Evolutionary conservation across 2,888 invertebrate genomes (phyloP).

Genomic region (Sinohyriopsis cumingii): DNA sequence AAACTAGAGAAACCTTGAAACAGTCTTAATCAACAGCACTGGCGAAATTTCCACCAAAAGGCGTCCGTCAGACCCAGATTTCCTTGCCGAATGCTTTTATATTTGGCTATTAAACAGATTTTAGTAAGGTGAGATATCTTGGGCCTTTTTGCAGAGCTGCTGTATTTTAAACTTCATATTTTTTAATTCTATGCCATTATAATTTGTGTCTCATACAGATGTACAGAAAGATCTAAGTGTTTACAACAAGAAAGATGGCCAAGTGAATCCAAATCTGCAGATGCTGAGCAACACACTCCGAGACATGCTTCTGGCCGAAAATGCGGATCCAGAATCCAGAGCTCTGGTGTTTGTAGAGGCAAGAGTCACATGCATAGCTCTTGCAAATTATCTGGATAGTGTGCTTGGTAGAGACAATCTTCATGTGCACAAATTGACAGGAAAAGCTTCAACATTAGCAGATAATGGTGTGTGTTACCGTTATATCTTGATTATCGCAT

Average conservation of each 20-base stretch:
- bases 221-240: constrained; percentile 27
- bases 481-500: not conserved
- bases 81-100: no score
- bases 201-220: constrained; percentile 15
- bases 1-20: no score
- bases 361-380: constrained; percentile 44
- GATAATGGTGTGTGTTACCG: constrained; percentile 28
- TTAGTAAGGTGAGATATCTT: no score
- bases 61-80: no score
- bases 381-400: constrained; percentile 39
- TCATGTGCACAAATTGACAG: constrained; percentile 33
- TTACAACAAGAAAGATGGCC: not conserved
- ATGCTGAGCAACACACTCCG: constrained; percentile 30
- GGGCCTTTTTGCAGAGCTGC: no score
- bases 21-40: no score
- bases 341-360: constrained; percentile 54
- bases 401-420: constrained; percentile 17
- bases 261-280: constrained; percentile 47
- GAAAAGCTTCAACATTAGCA: constrained; percentile 25
- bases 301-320: constrained; percentile 17
- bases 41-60: no score
- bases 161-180: no score
- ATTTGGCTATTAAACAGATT: no score
- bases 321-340: constrained; percentile 32
- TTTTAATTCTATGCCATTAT: not conserved